Conservation (phyloP, 2,888 invertebrate genomes). For the Cantharis nigra region DNA sequence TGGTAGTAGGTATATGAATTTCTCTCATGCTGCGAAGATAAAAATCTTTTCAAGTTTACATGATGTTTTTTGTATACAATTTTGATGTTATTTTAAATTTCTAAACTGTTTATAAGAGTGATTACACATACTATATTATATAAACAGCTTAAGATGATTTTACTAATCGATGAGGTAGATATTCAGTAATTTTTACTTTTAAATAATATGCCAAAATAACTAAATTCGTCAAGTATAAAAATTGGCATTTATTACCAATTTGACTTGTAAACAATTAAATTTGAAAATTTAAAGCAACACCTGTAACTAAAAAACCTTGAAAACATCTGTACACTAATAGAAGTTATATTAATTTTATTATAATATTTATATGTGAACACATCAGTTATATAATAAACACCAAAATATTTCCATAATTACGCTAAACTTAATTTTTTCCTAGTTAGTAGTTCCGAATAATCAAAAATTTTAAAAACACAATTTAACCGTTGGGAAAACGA, state of each 20-base stretch:
- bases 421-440: neutral
- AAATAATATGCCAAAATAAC: neutral
- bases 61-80: neutral
- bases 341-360: neutral
- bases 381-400: neutral
- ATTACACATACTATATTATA: neutral
- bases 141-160: neutral
- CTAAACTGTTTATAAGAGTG: neutral
- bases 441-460: neutral
- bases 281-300: neutral
- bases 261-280: neutral
- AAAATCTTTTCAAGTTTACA: neutral
- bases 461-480: neutral
- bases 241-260: neutral
- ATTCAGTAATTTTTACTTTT: neutral
- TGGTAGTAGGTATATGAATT: neutral
- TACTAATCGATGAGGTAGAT: neutral
- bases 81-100: neutral
- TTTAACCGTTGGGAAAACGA: neutral
- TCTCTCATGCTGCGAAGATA: neutral
- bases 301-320: neutral
- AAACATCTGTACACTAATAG: neutral
- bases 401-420: neutral
- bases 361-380: constrained; percentile 1
- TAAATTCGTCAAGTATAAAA: neutral